Evolutionary conservation across 2,888 invertebrate species (phyloP).

Genomic region (Elysia crispata): DNA sequence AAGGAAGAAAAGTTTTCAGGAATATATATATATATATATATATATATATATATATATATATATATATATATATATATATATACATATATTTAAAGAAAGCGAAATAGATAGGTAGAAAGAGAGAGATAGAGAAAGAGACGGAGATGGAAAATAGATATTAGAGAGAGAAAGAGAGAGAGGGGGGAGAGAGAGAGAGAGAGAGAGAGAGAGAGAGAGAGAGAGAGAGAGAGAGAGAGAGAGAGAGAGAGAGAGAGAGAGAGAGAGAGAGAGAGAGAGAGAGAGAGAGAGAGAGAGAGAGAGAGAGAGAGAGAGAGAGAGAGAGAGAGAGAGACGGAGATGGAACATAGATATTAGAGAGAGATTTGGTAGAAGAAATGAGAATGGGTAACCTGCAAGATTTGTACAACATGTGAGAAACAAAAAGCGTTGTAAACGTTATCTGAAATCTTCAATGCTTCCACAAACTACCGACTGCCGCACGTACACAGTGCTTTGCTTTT

Average conservation of each 20-base stretch:
- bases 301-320: conserved; percentile 6
- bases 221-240: conserved; percentile 24
- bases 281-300: conserved; percentile 13
- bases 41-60: conserved; percentile 16
- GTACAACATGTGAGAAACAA: no score
- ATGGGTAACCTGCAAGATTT: no score
- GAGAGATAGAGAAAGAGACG: conserved; percentile 28
- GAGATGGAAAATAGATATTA: conserved; percentile 15
- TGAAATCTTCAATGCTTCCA: no score
- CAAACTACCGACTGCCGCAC: background rate
- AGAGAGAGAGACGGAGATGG: conserved; percentile 6
- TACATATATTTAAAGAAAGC: conserved; percentile 27
- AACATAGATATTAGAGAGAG: background rate
- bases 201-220: conserved; percentile 21
- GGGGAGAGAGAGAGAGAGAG: conserved; percentile 2
- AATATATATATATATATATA: background rate
- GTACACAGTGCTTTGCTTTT: background rate
- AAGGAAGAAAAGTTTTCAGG: background rate
- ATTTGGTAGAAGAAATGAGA: background rate
- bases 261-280: background rate
- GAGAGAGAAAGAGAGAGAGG: conserved; percentile 22
- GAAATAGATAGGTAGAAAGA: conserved; percentile 24
- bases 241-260: conserved; percentile 16
- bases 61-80: background rate
- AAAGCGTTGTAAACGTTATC: no score